Base-by-base conservation (phyloP, 2,113 vertebrate genomes). In the Sakesphorus luctuosus region DNA sequence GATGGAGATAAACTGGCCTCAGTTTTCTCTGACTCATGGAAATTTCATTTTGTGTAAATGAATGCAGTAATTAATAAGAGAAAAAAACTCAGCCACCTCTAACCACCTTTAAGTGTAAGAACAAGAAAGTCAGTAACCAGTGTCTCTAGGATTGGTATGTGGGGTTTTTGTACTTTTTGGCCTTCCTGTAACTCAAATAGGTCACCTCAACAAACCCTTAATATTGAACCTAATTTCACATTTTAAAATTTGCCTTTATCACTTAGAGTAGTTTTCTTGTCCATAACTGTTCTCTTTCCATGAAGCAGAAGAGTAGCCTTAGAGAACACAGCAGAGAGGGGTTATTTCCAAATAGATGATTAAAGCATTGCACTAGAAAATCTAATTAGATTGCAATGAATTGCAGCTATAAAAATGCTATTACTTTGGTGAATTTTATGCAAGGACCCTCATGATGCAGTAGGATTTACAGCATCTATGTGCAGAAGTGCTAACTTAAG, bases 281-380 rank as follows among this genome's bases (percentile, higher is more conserved):
- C 49, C 18, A 2, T 83, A 91, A 56, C 40, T 76, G 28, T 89
- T 89, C 13, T 87, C 8, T 86, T 73, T 76, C 75, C 21, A 31
- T 66, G 46, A 17, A 62, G 38, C 33, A 40, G 20, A 82, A 56
- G 47, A 73, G 38, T 59, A 87, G 13, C 53, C 47, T 82, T n/a
- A 76, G 71, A 95, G 28, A 96, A 82, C 33, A 63, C 1, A 47
- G n/a, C 29, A 35, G 20, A 55, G 19, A 38, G 31, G 28, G 18
- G 7, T 66, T 65, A 46, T 73, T 85, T 93, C 65, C 63, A 80
- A 74, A 56, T 6, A 89, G 36, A 71, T 74, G 38, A 67, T 79
- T 80, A 75, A 71, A 76, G 40, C 33, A 46, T 69, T 82, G 31
- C 87, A 62, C n/a, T 84, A 69, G 74, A 91, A 94, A 89, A 93